Base-by-base conservation (phyloP, 2,888 invertebrate species). In the Thyatira batis region DNA sequence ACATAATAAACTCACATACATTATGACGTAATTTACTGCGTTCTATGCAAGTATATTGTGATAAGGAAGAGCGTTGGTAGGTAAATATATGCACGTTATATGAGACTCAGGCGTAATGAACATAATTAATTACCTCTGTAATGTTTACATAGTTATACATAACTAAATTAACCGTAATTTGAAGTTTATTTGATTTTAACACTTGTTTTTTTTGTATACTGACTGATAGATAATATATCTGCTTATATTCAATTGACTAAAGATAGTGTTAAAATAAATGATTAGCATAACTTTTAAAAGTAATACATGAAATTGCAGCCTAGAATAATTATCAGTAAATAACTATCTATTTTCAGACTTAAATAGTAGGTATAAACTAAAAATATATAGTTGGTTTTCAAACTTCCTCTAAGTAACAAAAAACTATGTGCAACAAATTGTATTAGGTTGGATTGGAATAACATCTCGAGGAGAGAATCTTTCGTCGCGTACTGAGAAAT, bases 71-170 rank as follows among this genome's bases (percentile, higher is more conserved):
- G 9, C n/a, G n/a, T n/a, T n/a, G n/a, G n/a, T n/a, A n/a, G 2
- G 17, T 11, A 46, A 51, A 51, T 17, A n/a, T 20, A 21, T 21
- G 25, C 27, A 20, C n/a, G 23, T 45, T 21, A 45, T 11, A 30
- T 13, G 25, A 45, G 25, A 25, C 13, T 23, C 27, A 11, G 49
- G 28, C 27, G 53, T 69, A 71, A 69, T 67, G 65, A 68, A 66
- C 54, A 61, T 65, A 68, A 71, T 71, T 67, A 67, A 71, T 66
- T 63, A 61, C 59, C 53, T 30, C 48, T 52, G 49, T 59, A 59
- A 59, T 60, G 57, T 65, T 55, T 49, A 55, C 45, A 53, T 30
- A 53, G 51, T 45, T 45, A 52, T 20, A 43, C 28, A 1, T 28
- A 28, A 28, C 28, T 0, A 10, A 9, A 28, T 10, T 4, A 28